Evolutionary conservation across 1,140 invertebrate genomes (phyloP).

Genomic region (Diachasma alloeum): DNA sequence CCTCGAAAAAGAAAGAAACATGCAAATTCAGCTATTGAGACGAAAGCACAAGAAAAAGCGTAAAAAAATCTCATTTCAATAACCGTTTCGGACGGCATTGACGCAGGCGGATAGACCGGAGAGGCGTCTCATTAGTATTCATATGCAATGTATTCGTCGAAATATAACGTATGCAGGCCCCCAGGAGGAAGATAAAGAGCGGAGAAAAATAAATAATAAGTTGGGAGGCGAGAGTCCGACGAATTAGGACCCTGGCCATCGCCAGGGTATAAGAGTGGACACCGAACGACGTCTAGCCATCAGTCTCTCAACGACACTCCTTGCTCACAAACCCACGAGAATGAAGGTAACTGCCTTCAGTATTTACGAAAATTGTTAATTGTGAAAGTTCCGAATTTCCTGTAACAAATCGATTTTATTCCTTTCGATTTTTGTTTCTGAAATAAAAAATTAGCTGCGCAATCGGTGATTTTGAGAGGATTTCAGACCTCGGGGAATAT

Average conservation of each 20-base stretch:
- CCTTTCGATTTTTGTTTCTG: no score
- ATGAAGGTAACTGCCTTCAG: conserved; percentile 46
- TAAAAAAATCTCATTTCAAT: neutral
- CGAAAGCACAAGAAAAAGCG: neutral
- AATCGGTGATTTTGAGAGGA: no score
- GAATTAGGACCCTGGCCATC: conserved; percentile 34
- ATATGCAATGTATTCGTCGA: neutral
- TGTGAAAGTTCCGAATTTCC: neutral
- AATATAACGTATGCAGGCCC: neutral
- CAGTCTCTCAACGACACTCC: conserved; percentile 40
- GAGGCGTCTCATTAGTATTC: neutral
- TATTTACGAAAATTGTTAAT: neutral
- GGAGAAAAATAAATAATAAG: conserved; percentile 6
- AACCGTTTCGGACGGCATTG: neutral
- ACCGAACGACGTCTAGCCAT: conserved; percentile 35
- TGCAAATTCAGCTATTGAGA: neutral
- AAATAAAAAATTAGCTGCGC: no score
- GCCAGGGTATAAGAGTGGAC: conserved; percentile 43
- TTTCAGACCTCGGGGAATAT: no score
- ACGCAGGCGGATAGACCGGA: neutral
- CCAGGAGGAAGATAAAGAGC: conserved; percentile 28
- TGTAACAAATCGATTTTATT: no score
- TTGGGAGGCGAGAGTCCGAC: conserved; percentile 30
- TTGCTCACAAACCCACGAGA: conserved; percentile 25
- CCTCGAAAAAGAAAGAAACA: neutral